phyloP scores from a whole-genome alignment of 2,113 vertebrate genomes.

The Gila orcuttii region DNA sequence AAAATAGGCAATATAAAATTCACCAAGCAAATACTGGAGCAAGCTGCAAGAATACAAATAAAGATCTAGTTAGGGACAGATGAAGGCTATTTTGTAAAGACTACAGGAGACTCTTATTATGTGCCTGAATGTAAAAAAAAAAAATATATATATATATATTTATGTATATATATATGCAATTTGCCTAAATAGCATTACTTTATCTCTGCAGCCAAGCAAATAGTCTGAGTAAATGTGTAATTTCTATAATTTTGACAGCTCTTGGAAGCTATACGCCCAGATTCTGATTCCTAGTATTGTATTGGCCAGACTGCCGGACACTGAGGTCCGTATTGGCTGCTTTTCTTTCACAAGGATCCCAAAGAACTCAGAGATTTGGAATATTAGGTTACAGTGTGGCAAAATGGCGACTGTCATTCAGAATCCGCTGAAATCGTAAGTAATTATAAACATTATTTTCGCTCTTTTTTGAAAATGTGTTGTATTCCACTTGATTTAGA shows the following conservation, averaged over 20 bases:
- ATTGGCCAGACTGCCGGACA: conserved; percentile 84
- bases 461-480: neutral
- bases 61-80: neutral
- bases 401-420: conserved; percentile 99
- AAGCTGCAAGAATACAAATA: neutral
- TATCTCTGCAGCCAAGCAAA: neutral
- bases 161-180: neutral
- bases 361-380: conserved; percentile 87
- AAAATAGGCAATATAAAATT: neutral
- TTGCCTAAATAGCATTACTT: neutral
- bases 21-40: neutral
- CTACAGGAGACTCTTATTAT: neutral
- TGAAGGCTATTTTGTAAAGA: neutral
- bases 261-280: conserved; percentile 78
- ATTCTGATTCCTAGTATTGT: conserved; percentile 58
- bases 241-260: conserved; percentile 85
- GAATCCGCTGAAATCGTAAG: conserved; percentile 99
- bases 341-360: conserved; percentile 76
- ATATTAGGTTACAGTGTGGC: conserved; percentile 97
- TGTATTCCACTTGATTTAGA: neutral
- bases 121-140: neutral
- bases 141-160: neutral
- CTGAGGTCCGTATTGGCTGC: conserved; percentile 81
- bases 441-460: conserved; percentile 66
- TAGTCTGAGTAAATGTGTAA: conserved; percentile 61